Evolutionary conservation across 2,888 invertebrate genomes (phyloP).

Genomic region (Timema cristinae): DNA sequence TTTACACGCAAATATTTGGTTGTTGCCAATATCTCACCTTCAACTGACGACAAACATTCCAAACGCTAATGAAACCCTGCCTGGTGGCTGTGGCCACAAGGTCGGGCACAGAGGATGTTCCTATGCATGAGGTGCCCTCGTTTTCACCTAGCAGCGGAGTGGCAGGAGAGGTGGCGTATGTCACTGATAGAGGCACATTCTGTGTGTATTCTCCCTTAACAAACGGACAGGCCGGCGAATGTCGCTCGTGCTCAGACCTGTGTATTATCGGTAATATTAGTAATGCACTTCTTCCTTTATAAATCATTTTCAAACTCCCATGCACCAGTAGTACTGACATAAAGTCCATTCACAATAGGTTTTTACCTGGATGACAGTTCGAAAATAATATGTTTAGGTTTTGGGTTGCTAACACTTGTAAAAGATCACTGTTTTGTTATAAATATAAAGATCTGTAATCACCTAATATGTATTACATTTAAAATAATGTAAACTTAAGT

Average conservation of each 20-base stretch:
- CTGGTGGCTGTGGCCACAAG: conserved; percentile 50
- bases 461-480: too few species aligned
- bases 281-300: neutral
- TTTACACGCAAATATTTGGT: too few species aligned
- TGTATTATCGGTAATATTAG: neutral
- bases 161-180: conserved; percentile 79
- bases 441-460: too few species aligned
- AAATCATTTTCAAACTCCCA: neutral
- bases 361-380: too few species aligned
- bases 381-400: too few species aligned
- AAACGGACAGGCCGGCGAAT: conserved; percentile 90
- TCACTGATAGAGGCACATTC: conserved; percentile 86
- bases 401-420: too few species aligned
- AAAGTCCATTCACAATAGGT: too few species aligned
- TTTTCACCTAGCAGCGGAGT: conserved; percentile 55
- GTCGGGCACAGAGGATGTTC: conserved; percentile 49
- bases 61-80: conserved; percentile 65
- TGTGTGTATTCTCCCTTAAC: conserved; percentile 93
- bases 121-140: conserved; percentile 55
- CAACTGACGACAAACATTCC: conserved; percentile 77
- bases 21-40: conserved; percentile 47
- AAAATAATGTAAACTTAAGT: too few species aligned
- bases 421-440: too few species aligned
- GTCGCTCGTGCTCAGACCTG: conserved; percentile 87
- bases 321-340: neutral